Evolutionary conservation across 2,113 vertebrate species (phyloP), one percentile per base, ranked within the genome.

Genomic region (Myiopsitta monachus): DNA sequence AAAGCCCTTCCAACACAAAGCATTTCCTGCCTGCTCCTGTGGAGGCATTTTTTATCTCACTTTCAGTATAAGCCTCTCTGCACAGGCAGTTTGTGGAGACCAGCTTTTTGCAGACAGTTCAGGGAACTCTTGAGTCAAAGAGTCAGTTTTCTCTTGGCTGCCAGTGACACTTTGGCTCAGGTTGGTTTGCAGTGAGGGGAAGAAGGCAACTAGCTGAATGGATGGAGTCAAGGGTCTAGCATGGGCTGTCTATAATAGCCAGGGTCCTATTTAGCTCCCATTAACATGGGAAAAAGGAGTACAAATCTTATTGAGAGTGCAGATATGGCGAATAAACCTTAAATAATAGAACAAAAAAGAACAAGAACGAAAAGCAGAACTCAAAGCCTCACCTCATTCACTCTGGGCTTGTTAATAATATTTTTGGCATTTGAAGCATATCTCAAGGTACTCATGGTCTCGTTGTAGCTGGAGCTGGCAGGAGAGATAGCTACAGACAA

Each of bases 401-500:
- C 98, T 62, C 98, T 98, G 27, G 99, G 99, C 96, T 99, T 99
- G 96, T 99, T 99, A 97, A 99, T 98, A 84, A 99, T 99, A 94
- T 99, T 99, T 96, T 98, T 99, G 87, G 99, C 99, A 83, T 98
- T 99, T 72, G 99, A 98, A 44, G 99, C 99, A 14, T 99, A 99
- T 97, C 99, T 98, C 92, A 99, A 97, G 5, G 99, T 99, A 97
- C 99, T 99, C 95, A 99, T 99, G 81, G 99, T 99, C 97, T 99
- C 99, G 1, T 96, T 99, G 98, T 99, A 99, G 95, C 99, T 98
- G 96, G 97, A 99, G 52, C 98, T 98, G 62, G 99, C 99, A 72
- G 99, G 99, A 26, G 99, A 99, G 57, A 99, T 98, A 22, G 99
- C 99, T 99, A 96, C 28, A 96, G 52, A 41, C 10, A 85, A 70